Evolutionary conservation across 2,888 invertebrate genomes (phyloP), one percentile per base, ranked within the genome.

Genomic region (Rhagophthalmus giganteus): DNA sequence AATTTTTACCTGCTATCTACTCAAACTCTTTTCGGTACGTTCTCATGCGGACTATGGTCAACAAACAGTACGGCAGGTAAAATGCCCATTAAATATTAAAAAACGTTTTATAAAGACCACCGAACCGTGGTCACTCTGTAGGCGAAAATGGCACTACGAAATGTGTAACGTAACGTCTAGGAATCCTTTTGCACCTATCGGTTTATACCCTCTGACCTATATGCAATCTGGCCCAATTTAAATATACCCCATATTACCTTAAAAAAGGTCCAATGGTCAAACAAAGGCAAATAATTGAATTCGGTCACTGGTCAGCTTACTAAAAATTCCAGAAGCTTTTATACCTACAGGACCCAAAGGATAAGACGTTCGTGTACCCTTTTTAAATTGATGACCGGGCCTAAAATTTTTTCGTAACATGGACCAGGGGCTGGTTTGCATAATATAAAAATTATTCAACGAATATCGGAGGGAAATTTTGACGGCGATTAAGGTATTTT

Each of bases 171-270:
- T 38, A 48, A 38, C 47, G 37, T 12, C 26, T 27, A 26, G 8
- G 20, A 39, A 32, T 35, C 40, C 35, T 41, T 37, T 26, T 10
- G 32, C 65, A 65, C 68, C 67, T 68, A 65, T 62, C 57, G 49
- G 64, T 65, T 66, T 57, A 59, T 65, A 66, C 67, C 67, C 68
- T 66, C 58, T 62, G 64, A 63, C 66, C 67, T 60, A 48, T n/a
- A 35, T 52, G 63, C 60, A 62, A 65, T 65, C 56, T 64, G 67
- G 65, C 61, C 68, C 61, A 67, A 68, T 68, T 68, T 68, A 67
- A 68, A 68, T 67, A 61, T 55, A 55, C 51, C 60, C 53, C 27
- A 51, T 60, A 63, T 66, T 62, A 61, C 56, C 57, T 58, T 35
- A 56, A 58, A 59, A n/a, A 59, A 55, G 57, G 55, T 48, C 45